A percentile compares a stretch with the other conserved stretches of the same genome.
These are phyloP conservation scores for Athetis lepigone DNA, from an alignment of 2,888 invertebrate genomes.

Conservation along the genomic window DNA sequence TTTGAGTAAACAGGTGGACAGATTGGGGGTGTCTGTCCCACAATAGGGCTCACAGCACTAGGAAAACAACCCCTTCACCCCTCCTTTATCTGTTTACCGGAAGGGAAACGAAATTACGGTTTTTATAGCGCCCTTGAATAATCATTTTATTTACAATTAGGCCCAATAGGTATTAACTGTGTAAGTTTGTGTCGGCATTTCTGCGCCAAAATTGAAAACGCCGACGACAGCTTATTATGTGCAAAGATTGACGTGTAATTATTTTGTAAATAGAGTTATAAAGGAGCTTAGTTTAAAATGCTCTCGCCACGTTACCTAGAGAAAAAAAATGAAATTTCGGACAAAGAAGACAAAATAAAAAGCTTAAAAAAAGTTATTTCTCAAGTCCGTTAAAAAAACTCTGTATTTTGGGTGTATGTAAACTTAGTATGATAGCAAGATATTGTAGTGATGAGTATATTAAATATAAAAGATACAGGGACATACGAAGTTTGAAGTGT, in stretches of 20 bases:
- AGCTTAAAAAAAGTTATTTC: background rate
- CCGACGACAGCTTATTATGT: background rate
- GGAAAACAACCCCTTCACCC: conserved; percentile 43
- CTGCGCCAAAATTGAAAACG: background rate
- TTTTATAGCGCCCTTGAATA: conserved; percentile 25
- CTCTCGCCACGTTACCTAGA: too few relatives aligned
- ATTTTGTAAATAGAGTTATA: background rate
- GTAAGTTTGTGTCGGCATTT: background rate
- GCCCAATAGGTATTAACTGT: background rate
- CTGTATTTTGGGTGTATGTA: background rate
- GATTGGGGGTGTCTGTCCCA: conserved; percentile 16
- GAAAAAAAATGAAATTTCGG: too few relatives aligned
- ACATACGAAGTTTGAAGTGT: conserved; percentile 32
- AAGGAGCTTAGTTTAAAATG: too few relatives aligned
- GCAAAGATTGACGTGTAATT: conserved; percentile 4
- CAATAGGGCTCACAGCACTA: conserved; percentile 20
- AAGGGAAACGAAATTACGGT: conserved; percentile 47
- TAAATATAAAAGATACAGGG: conserved; percentile 10
- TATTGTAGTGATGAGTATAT: conserved; percentile 22
- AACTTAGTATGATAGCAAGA: conserved; percentile 20
- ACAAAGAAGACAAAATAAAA: background rate
- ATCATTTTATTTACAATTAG: conserved; percentile 14
- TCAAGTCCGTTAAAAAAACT: background rate
- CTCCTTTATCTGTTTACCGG: conserved; percentile 35
- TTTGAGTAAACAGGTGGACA: conserved; percentile 58